Percentiles rank a stretch among this genome's conserved stretches.
phyloP scores from a whole-genome alignment of 2,797 vertebrate genomes.

The Anabacerthia variegaticeps region DNA sequence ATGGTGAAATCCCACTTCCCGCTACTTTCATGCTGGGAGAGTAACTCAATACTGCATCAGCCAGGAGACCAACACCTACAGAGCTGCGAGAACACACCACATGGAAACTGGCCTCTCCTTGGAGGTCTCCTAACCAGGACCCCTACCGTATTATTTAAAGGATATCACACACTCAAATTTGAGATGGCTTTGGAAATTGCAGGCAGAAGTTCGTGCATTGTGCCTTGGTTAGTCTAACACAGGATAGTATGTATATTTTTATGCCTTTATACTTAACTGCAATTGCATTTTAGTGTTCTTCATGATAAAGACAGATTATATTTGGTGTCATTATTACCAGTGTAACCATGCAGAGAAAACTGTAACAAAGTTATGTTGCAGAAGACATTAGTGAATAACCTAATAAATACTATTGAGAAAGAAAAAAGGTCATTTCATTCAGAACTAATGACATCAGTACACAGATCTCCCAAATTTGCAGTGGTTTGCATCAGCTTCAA shows the following conservation, averaged over 20 bases:
- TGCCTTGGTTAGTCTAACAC: background rate
- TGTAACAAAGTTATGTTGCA: background rate
- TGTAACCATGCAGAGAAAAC: background rate
- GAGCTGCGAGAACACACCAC: constrained; percentile 36
- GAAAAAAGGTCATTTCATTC: background rate
- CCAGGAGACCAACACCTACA: constrained; percentile 45
- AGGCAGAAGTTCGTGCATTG: background rate
- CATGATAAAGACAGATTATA: background rate
- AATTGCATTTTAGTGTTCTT: constrained; percentile 1
- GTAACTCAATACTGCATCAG: constrained; percentile 37
- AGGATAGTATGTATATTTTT: constrained; percentile 4
- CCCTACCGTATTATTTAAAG: background rate
- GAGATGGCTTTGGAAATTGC: background rate
- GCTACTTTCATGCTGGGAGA: constrained; percentile 50
- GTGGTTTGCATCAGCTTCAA: background rate
- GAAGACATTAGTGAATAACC: constrained; percentile 17
- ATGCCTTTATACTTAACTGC: constrained; percentile 8
- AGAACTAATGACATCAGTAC: background rate
- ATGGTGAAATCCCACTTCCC: constrained; percentile 54
- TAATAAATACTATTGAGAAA: background rate
- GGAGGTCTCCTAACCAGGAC: constrained; percentile 17
- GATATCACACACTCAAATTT: background rate
- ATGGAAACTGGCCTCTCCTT: constrained; percentile 22
- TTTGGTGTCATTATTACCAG: background rate
- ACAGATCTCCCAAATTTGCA: background rate